A percentile compares a stretch with the other conserved stretches of the same genome.
phyloP scores from a whole-genome alignment of 1,140 invertebrate genomes.

The Macrobrachium rosenbergii region DNA sequence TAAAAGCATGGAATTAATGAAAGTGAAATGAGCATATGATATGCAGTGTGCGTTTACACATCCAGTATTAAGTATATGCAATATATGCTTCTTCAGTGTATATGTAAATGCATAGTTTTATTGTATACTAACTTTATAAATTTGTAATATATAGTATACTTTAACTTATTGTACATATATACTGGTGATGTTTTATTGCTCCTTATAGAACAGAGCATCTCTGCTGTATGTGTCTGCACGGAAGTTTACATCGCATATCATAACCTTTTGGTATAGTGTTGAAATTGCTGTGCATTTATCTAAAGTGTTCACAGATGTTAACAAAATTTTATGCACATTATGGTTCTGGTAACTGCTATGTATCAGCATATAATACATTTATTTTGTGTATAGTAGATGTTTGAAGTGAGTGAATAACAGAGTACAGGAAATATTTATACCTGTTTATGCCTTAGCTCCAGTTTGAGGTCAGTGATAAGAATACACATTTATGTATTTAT shows the following conservation, averaged over 20 bases:
- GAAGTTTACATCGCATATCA: not conserved
- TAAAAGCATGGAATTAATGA: not conserved
- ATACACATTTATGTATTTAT: not conserved
- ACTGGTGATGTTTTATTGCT: not conserved
- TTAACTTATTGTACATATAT: constrained; percentile 19
- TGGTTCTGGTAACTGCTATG: too few species aligned
- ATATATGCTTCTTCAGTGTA: constrained; percentile 2
- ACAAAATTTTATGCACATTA: constrained; percentile 6
- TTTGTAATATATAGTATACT: constrained; percentile 3
- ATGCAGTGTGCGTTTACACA: constrained; percentile 24
- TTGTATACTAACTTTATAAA: not conserved
- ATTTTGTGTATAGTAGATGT: not conserved
- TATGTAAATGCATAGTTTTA: constrained; percentile 1
- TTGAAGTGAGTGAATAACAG: not conserved
- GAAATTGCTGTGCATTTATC: too few species aligned
- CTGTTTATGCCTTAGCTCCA: constrained; percentile 37
- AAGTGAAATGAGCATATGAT: not conserved
- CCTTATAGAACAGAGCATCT: not conserved
- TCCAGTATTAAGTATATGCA: constrained; percentile 4
- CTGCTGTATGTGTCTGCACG: not conserved
- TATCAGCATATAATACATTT: too few species aligned
- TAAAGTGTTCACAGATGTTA: too few species aligned
- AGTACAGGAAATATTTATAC: constrained; percentile 15
- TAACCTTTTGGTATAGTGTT: not conserved
- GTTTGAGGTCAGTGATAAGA: constrained; percentile 20